Evolutionary conservation across 1,140 invertebrate genomes (phyloP), one percentile per base, ranked within the genome.

Genomic region (Zaprionus inermis): DNA sequence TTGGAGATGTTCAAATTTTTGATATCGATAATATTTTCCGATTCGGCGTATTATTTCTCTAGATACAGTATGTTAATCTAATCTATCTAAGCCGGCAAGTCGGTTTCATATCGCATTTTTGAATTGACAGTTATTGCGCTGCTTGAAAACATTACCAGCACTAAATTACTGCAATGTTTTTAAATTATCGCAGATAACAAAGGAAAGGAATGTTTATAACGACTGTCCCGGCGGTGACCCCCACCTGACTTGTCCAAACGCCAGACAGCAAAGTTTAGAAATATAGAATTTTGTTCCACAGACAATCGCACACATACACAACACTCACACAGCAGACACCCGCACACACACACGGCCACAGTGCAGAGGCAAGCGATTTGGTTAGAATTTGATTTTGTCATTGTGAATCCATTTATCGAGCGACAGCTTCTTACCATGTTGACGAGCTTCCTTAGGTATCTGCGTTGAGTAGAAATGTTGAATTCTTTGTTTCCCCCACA

Each of bases 391-490:
- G 55, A 55, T 56, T 61, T 36, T 41, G 24, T 32, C 6, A 36
- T 57, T 64, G 57, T 63, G n/a, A 41, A 32, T 20, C 30, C 30
- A 69, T 20, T 49, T 9, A 55, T 38, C 67, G 16, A 20, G 14
- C 36, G 20, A 11, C 6, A 30, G 3, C 32, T 67, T 63, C 78
- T 79, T 78, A 89, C 84, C 84, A 89, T 89, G 68, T 77, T 77
- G 64, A 82, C 82, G 65, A 90, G 84, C 69, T 84, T 89, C 24
- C 78, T 88, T 28, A 80, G 55, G 55, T 68, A 78, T 84, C 84
- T 89, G 75, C 78, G 75, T 80, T 78, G 66, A 72, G 36, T 69
- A 57, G 84, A 78, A 89, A 89, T 90, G 63, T 89, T 89, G 84
- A 79, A 49, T 58, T 36, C 54, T 82, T 78, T 54, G 28, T 69